A percentile compares a stretch with the other conserved stretches of the same genome.
Conservation (phyloP, 2,888 invertebrate genomes). For the Pyrrhia umbra region DNA sequence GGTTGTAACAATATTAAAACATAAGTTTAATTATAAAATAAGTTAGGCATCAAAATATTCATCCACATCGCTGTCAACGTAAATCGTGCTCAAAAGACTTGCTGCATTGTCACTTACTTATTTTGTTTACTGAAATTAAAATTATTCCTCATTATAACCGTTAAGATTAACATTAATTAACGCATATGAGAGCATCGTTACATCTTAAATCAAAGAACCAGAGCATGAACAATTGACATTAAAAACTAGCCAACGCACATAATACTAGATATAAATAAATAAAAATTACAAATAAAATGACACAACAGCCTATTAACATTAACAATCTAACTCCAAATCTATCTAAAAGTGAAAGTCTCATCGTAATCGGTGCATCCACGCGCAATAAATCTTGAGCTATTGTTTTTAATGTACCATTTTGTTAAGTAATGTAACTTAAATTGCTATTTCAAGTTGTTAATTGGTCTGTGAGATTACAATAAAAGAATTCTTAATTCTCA, state of each 20-base stretch:
- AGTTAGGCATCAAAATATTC: too few relatives aligned
- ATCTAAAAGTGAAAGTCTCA: conserved; percentile 42
- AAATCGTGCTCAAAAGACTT: too few relatives aligned
- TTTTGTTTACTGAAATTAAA: too few relatives aligned
- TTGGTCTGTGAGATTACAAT: conserved; percentile 12
- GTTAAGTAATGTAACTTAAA: conserved; percentile 25
- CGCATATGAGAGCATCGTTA: not conserved
- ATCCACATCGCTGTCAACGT: too few relatives aligned
- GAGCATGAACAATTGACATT: conserved; percentile 22
- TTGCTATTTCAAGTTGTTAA: conserved; percentile 24
- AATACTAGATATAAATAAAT: conserved; percentile 28
- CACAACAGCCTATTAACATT: conserved; percentile 37
- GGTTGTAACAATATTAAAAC: too few relatives aligned
- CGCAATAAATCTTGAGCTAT: conserved; percentile 30
- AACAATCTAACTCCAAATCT: conserved; percentile 5
- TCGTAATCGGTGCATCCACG: conserved; percentile 25
- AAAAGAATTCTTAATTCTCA: not conserved
- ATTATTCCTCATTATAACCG: too few relatives aligned
- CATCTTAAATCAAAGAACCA: conserved; percentile 10
- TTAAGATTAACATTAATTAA: not conserved
- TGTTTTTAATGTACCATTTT: conserved; percentile 33
- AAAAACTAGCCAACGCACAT: not conserved
- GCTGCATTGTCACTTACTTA: too few relatives aligned
- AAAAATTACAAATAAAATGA: conserved; percentile 38
- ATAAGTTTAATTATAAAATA: too few relatives aligned